Base-by-base conservation (phyloP, 1,140 invertebrate genomes). In the Steinernema feltiae region DNA sequence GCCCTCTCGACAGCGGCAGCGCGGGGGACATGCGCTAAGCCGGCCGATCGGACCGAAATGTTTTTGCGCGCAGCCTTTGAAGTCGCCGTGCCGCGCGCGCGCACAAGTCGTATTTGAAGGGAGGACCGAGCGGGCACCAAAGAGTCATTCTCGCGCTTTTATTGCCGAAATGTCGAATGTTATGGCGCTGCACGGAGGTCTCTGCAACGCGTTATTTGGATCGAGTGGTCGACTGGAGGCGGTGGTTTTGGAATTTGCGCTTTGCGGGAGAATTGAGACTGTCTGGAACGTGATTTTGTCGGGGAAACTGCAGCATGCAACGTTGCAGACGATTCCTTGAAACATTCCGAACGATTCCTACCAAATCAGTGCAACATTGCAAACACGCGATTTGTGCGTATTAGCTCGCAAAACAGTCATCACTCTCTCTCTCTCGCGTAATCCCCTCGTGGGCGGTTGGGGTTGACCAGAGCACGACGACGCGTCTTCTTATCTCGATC, bases 81-180 rank as follows among this genome's bases (percentile, higher is more conserved):
- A 63, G 53, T 63, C 53, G 53, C 53, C 53, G 53, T 63, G 53
- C 53, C 53, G 53, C 53, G 53, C 53, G 53, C 7, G 53, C n/a
- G n/a, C n/a, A n/a, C n/a, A n/a, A 63, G 53, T 63, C 53, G 53
- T 63, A 63, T 63, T 63, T 63, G 53, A 63, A 41, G 35, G 35
- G 35, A 41, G 35, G 35, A 41, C n/a, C n/a, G n/a, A n/a, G 41
- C 41, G 53, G 15, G 24, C 12, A 21, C 15, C 53, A 21, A 15
- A 7, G 53, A 63, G 7, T 63, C 53, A 63, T 63, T 63, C 24
- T 15, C 24, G 35, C 53, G 53, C 12, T 63, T 63, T 63, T 63
- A 63, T 63, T 63, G 53, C 24, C 24, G 15, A 27, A n/a, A 63
- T 63, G 53, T 63, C 53, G 24, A 63, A 63, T 63, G 53, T 63